Conservation (phyloP, 2,888 invertebrate species). For the Lapara coniferarum region DNA sequence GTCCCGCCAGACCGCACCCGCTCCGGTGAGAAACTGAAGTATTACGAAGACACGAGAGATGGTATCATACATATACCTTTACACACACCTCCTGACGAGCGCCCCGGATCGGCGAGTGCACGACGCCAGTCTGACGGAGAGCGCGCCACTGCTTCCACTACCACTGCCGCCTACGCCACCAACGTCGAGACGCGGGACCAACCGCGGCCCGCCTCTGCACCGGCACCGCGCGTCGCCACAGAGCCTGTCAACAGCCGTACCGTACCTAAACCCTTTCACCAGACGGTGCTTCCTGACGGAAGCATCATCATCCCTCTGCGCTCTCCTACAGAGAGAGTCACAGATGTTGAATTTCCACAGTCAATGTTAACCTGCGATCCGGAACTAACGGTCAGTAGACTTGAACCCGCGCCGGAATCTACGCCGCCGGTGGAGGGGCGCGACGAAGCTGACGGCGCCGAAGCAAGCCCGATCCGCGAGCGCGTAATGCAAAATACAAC, state of each 20-base stretch:
- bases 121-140: slow-evolving; percentile 41
- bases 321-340: slow-evolving; percentile 70
- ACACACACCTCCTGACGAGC: slow-evolving; percentile 89
- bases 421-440: slow-evolving; percentile 23
- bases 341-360: slow-evolving; percentile 39
- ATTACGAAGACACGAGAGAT: slow-evolving; percentile 86
- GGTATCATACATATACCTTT: slow-evolving; percentile 89
- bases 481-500: background rate
- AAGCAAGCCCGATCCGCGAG: slow-evolving; percentile 26
- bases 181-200: slow-evolving; percentile 35
- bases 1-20: slow-evolving; percentile 38
- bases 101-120: slow-evolving; percentile 53
- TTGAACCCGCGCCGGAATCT: slow-evolving; percentile 16
- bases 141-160: slow-evolving; percentile 4
- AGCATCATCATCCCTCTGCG: slow-evolving; percentile 83
- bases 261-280: slow-evolving; percentile 59
- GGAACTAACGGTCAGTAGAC: slow-evolving; percentile 27
- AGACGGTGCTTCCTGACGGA: slow-evolving; percentile 81
- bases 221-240: slow-evolving; percentile 37
- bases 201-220: slow-evolving; percentile 46
- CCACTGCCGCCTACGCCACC: background rate
- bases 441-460: slow-evolving; percentile 32
- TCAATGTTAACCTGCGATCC: slow-evolving; percentile 20
- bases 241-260: slow-evolving; percentile 47
- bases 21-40: slow-evolving; percentile 71